These are phyloP conservation scores for Nomada fabriciana DNA, from an alignment of 2,888 invertebrate species.

Conservation along the genomic window DNA sequence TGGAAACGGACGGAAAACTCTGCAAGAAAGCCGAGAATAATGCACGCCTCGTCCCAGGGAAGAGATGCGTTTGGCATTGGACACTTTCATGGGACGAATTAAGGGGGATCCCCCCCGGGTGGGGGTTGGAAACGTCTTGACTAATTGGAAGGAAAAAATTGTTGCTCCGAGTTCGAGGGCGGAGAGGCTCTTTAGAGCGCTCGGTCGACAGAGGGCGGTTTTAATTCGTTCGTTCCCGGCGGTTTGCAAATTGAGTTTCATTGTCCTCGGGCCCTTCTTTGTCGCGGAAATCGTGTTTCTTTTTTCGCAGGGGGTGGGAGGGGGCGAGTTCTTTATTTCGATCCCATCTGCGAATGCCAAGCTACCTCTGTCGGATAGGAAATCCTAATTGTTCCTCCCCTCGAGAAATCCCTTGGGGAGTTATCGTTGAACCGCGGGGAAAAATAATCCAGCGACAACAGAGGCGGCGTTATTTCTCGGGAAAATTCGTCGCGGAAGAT, in stretches of 20 bases:
- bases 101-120: background rate
- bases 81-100: background rate
- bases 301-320: background rate
- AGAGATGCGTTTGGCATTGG: slow-evolving; percentile 16
- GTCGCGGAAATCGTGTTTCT: background rate
- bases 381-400: background rate
- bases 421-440: background rate
- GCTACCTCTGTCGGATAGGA: background rate
- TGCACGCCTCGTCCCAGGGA: slow-evolving; percentile 19
- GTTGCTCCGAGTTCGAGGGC: background rate
- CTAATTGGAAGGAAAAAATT: background rate
- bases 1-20: background rate
- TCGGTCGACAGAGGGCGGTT: background rate
- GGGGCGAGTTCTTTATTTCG: slow-evolving; percentile 23
- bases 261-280: background rate
- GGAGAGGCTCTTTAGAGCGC: background rate
- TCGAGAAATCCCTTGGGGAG: no score
- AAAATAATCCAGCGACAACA: no score
- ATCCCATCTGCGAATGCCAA: background rate
- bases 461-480: no score
- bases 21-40: slow-evolving; percentile 41
- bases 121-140: background rate
- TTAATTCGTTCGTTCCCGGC: slow-evolving; percentile 29
- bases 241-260: slow-evolving; percentile 28
- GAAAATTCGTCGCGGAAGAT: no score